Percentiles rank a stretch among this genome's conserved stretches.
phyloP scores from a whole-genome alignment of 2,113 vertebrate genomes.

The Rhineura floridana region DNA sequence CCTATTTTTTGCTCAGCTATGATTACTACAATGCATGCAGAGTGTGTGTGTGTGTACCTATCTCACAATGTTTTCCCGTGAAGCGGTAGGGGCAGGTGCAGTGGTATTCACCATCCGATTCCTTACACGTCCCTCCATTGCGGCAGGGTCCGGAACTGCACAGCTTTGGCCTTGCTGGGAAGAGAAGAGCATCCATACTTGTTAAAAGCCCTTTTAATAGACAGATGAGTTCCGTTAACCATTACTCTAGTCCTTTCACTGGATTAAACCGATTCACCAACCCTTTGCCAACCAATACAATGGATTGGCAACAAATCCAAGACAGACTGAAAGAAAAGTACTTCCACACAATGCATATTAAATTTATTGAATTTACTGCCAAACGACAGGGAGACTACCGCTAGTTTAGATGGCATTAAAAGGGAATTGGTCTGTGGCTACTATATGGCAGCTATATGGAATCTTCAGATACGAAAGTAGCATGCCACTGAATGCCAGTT shows the following conservation, averaged over 20 bases:
- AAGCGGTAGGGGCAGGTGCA: conserved; percentile 95
- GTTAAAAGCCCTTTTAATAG: background rate
- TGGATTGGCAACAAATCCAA: background rate
- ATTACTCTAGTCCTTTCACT: background rate
- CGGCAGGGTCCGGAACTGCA: conserved; percentile 90
- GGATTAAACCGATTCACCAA: background rate
- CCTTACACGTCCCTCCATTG: conserved; percentile 93
- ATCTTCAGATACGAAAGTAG: background rate
- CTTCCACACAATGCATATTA: background rate
- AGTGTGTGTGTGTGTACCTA: conserved; percentile 75
- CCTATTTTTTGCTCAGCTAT: accelerated
- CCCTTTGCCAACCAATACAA: background rate
- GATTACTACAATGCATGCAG: background rate
- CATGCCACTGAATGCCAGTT: too few relatives aligned
- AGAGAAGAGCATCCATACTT: conserved; percentile 5
- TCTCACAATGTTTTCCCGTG: conserved; percentile 95
- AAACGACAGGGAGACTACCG: too few relatives aligned
- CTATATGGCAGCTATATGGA: background rate
- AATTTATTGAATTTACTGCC: background rate
- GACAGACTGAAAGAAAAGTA: background rate
- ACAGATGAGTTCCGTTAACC: background rate
- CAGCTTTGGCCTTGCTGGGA: conserved; percentile 88
- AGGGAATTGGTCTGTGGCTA: background rate
- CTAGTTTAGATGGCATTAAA: too few relatives aligned
- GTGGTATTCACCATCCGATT: conserved; percentile 84